phyloP scores from a whole-genome alignment of 2,888 invertebrate species.

The Diadromus collaris region DNA sequence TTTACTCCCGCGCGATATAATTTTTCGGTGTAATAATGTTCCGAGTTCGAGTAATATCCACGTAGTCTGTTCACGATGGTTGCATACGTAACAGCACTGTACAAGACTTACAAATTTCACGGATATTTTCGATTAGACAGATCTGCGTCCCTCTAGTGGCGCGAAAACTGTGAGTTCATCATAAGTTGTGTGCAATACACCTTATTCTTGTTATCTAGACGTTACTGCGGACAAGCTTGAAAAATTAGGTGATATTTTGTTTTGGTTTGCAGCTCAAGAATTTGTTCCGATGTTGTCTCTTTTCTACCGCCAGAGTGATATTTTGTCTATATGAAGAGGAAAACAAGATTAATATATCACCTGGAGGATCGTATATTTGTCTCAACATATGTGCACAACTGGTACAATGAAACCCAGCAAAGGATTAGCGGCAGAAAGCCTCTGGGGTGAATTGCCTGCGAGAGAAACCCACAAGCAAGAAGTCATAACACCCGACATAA shows the following conservation, averaged over 20 bases:
- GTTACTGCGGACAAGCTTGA: background rate
- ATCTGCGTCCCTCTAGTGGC: conserved; percentile 53
- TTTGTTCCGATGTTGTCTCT: background rate
- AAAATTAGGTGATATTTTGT: background rate
- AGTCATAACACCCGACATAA: conserved; percentile 77
- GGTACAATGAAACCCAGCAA: conserved; percentile 75
- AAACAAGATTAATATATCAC: background rate
- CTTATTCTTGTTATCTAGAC: conserved; percentile 27
- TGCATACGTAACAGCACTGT: background rate
- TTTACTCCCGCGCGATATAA: background rate
- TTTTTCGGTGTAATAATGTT: background rate
- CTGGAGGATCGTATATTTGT: background rate
- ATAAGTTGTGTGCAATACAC: background rate
- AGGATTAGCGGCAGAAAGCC: conserved; percentile 62
- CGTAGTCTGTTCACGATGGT: background rate
- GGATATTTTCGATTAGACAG: conserved; percentile 39
- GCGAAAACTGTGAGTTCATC: conserved; percentile 58
- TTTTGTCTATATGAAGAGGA: background rate
- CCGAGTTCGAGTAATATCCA: background rate
- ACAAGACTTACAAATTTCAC: conserved; percentile 7
- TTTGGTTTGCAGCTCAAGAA: background rate
- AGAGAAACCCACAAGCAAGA: conserved; percentile 78
- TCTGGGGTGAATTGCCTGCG: conserved; percentile 77
- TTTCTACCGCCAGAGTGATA: background rate
- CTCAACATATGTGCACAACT: background rate